Evolutionary conservation across 2,797 vertebrate genomes (phyloP).

Genomic region (Poliocrania exsul): DNA sequence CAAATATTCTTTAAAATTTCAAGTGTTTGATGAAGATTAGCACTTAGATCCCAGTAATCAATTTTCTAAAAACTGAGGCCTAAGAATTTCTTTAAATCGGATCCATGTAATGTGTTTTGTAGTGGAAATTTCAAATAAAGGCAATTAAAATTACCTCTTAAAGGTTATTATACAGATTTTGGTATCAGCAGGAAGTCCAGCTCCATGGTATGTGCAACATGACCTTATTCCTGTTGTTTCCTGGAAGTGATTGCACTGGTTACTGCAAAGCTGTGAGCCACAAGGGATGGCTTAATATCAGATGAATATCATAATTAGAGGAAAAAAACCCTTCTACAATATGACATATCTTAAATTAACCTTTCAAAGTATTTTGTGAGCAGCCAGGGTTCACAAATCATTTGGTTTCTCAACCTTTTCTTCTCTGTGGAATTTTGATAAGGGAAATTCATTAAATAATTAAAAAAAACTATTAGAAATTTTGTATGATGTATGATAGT

Average conservation of each 20-base stretch:
- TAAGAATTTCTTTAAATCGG: neutral
- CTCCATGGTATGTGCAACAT: neutral
- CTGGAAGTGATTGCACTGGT: neutral
- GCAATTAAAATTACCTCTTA: neutral
- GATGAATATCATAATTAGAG: neutral
- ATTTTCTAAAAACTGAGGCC: neutral
- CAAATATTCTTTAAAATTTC: neutral
- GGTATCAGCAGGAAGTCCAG: neutral
- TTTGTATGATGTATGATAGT: neutral
- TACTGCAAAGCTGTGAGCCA: neutral
- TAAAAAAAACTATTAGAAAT: neutral
- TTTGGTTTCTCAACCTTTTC: constrained; percentile 15
- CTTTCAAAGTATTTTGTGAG: neutral
- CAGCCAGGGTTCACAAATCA: neutral
- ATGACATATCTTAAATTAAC: constrained; percentile 1
- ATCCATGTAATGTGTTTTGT: neutral
- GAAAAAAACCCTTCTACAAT: neutral
- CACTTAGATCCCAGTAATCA: neutral
- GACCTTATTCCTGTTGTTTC: neutral
- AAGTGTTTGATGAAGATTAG: neutral
- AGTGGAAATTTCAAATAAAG: neutral
- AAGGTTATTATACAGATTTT: neutral
- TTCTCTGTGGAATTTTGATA: constrained; percentile 25
- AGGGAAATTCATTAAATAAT: neutral
- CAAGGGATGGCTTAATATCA: neutral